Percentiles rank a stretch among this genome's conserved stretches.
These are phyloP conservation scores for Apomyelois bistriatella DNA, from an alignment of 2,888 invertebrate genomes.

Conservation along the genomic window DNA sequence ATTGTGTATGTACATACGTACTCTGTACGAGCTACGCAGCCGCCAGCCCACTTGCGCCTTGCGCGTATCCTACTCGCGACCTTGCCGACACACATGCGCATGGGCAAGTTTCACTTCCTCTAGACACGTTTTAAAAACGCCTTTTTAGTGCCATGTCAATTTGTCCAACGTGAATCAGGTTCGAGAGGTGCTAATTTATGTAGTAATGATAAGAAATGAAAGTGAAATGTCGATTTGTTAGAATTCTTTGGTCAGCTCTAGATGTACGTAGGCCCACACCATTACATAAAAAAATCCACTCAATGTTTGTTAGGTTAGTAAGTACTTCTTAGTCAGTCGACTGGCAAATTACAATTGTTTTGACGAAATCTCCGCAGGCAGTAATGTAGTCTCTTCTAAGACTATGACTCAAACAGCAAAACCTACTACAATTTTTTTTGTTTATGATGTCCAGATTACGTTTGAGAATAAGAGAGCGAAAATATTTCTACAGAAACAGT, in stretches of 20 bases:
- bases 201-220: constrained; percentile 7
- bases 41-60: constrained; percentile 65
- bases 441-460: too few species aligned
- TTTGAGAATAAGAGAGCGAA: too few species aligned
- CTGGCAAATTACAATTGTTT: too few species aligned
- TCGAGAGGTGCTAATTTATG: constrained; percentile 6
- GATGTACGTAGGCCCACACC: background rate
- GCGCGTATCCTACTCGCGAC: constrained; percentile 73
- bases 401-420: too few species aligned
- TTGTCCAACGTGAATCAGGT: constrained; percentile 3
- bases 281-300: too few species aligned
- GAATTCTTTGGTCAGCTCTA: background rate
- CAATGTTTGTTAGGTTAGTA: too few species aligned
- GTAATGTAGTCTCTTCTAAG: too few species aligned
- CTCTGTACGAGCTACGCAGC: constrained; percentile 23
- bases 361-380: too few species aligned
- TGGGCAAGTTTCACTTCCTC: constrained; percentile 74
- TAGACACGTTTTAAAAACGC: constrained; percentile 27
- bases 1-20: background rate
- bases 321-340: too few species aligned
- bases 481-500: too few species aligned
- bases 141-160: constrained; percentile 9
- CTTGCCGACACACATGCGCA: constrained; percentile 73
- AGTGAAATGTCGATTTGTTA: constrained; percentile 1
- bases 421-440: too few species aligned